Evolutionary conservation across 2,888 invertebrate species (phyloP).

Genomic region (Didymodactylos carnosus): DNA sequence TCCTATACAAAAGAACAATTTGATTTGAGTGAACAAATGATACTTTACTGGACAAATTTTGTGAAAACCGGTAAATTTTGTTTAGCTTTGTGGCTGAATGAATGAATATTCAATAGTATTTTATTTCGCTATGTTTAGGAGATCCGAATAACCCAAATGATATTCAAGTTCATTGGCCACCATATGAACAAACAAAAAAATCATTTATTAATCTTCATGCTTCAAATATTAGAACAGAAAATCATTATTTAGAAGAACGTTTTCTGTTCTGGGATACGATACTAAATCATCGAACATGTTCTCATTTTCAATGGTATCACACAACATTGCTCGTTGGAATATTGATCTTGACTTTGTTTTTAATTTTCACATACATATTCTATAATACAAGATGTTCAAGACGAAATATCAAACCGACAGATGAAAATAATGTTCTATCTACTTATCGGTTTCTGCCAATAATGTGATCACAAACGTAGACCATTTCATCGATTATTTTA

Average conservation of each 20-base stretch:
- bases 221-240: neutral
- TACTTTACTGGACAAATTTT: constrained; percentile 10
- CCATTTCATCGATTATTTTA: too few relatives aligned
- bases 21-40: neutral
- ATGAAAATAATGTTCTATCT: neutral
- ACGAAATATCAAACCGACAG: neutral
- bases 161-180: neutral
- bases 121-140: neutral
- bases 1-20: neutral
- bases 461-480: too few relatives aligned
- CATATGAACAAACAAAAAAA: neutral
- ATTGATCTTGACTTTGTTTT: neutral
- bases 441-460: neutral
- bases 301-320: neutral
- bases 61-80: constrained; percentile 3
- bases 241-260: neutral
- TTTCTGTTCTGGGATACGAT: neutral
- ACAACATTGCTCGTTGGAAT: neutral
- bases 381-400: neutral
- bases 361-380: neutral
- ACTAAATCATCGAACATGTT: neutral
- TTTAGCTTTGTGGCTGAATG: neutral
- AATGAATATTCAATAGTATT: too few relatives aligned
- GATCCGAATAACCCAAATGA: neutral
- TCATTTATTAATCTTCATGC: neutral